Evolutionary conservation across 1,140 invertebrate genomes (phyloP), one percentile per base, ranked within the genome.

Genomic region (Meloidogyne floridensis): DNA sequence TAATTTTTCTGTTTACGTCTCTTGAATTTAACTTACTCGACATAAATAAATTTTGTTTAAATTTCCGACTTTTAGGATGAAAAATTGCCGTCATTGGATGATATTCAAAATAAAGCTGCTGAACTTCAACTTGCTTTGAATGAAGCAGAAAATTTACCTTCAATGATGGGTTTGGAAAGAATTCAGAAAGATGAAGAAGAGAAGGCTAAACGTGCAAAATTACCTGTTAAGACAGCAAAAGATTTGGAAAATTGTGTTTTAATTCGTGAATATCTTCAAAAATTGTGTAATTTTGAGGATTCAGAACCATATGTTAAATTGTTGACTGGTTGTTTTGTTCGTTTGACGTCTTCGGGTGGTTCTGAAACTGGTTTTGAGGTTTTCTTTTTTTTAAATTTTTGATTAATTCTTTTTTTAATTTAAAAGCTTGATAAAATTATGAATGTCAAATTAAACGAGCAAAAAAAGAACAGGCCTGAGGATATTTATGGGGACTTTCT

Each of bases 331-430:
- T 78, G 77, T 70, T 78, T 71, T 18, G 10, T 78, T 10, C 77
- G 77, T 5, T 15, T 78, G n/a, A 78, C 69, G 3, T 59, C 56
- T 70, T 65, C 77, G 0, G 77, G 1, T 32, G 32, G 77, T 71
- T 65, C 77, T 65, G 77, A 43, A 10, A 78, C 69, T 47, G 43
- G 72, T 10, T 78, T 78, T 71, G 77, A 78, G 77, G 77, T 78
- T 11, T 15, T 11, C 9, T 47, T 59, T 32, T 32, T 32, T 32
- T 32, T 32, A 1, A 2, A 32, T 32, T 32, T 32, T 32, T 32
- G 32, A 32, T 32, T 32, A 77, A 70, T 32, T 11, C 15, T 0
- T 42, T 72, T 71, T 70, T 9, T 72, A 4, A 32, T 11, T 51
- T 32, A 1, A 32, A 32, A 78, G 77, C 43, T 78, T 8, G 77